Evolutionary conservation across 2,888 invertebrate species (phyloP).

Genomic region (Antheraea assamensis): DNA sequence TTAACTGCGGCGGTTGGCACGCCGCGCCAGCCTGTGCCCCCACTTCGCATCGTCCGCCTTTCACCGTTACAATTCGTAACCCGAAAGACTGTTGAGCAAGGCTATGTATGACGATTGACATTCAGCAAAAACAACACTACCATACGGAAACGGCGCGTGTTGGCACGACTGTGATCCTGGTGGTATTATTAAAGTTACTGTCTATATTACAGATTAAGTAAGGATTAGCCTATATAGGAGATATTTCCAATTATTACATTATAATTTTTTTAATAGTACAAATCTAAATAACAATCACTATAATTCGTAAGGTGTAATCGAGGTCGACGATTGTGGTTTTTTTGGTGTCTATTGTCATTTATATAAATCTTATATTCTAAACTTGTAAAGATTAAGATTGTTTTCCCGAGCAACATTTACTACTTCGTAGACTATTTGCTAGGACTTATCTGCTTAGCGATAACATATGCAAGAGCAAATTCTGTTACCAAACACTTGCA

Average conservation of each 20-base stretch:
- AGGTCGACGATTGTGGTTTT: slow-evolving; percentile 11
- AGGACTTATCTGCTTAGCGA: no score
- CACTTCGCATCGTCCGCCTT: slow-evolving; percentile 56
- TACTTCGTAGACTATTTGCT: no score
- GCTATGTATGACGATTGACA: slow-evolving; percentile 78
- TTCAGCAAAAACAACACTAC: slow-evolving; percentile 71
- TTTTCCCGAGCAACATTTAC: background rate
- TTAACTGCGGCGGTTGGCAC: slow-evolving; percentile 54
- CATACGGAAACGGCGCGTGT: slow-evolving; percentile 65
- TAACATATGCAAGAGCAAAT: no score
- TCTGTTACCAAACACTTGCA: no score
- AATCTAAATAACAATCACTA: background rate
- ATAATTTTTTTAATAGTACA: background rate
- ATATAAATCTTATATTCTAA: background rate
- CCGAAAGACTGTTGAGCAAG: slow-evolving; percentile 76
- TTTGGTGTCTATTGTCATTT: background rate
- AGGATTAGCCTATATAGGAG: no score
- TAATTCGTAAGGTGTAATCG: background rate
- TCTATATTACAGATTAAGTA: no score
- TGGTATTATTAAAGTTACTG: slow-evolving; percentile 26
- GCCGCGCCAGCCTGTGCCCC: slow-evolving; percentile 47
- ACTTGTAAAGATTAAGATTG: background rate
- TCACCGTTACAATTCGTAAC: slow-evolving; percentile 73
- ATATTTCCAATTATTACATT: background rate
- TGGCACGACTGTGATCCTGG: slow-evolving; percentile 33